Conservation (phyloP, 2,797 vertebrate genomes). For the Syngnathus rostellatus region DNA sequence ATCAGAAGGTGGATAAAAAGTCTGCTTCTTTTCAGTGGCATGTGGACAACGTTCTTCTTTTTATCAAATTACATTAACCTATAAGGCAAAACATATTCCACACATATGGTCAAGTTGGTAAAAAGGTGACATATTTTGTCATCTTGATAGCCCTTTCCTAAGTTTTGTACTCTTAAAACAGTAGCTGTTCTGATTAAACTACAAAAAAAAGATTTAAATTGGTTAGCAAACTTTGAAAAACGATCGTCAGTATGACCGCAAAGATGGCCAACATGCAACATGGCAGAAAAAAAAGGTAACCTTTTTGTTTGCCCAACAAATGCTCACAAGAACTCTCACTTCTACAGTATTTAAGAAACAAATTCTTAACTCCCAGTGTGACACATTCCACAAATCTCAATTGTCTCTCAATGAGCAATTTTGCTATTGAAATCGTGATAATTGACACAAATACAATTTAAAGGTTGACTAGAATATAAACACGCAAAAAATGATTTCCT, state of each 20-base stretch:
- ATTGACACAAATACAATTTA: neutral
- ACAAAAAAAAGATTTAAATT: too few relatives aligned
- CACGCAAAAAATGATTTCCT: neutral
- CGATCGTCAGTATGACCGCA: neutral
- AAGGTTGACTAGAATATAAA: neutral
- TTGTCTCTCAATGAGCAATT: neutral
- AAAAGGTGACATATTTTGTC: neutral
- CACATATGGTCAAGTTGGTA: neutral
- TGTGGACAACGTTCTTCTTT: neutral
- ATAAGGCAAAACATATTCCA: neutral
- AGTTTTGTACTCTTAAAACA: neutral
- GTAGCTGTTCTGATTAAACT: neutral
- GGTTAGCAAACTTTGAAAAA: neutral
- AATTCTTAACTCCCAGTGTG: neutral
- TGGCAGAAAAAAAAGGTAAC: neutral
- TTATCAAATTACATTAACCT: neutral
- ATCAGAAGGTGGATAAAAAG: constrained; percentile 11
- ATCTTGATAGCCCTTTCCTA: neutral
- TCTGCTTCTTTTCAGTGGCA: neutral
- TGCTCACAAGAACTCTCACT: neutral
- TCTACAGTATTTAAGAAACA: neutral
- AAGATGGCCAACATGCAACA: neutral
- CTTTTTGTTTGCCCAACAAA: neutral
- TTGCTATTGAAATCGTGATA: too few relatives aligned
- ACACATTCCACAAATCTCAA: neutral